Evolutionary conservation across 2,888 invertebrate genomes (phyloP), one percentile per base, ranked within the genome.

Genomic region (Mimumesa dahlbomi): DNA sequence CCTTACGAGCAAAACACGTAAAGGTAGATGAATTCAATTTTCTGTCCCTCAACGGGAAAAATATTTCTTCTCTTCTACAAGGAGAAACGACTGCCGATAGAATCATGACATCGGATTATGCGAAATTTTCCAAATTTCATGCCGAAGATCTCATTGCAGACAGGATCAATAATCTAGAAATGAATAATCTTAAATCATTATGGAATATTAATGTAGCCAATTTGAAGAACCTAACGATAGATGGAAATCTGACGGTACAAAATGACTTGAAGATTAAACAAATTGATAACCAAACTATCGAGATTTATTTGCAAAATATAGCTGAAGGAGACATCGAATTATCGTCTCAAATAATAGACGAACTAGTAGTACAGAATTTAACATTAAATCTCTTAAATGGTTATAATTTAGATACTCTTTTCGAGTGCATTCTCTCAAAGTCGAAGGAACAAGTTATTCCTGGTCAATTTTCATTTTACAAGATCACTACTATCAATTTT

Each of bases 191-290:
- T 5, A 11, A 6, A 1, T 57, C 16, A 0, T 45, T 70, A 19
- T 52, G 11, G 0, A 16, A 71, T 45, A 19, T 53, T 18, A 36
- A 22, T n/a, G 52, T 14, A 14, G 49, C 19, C 1, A 45, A 57
- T 11, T n/a, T 53, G 19, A 49, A 59, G 5, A n/a, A 65, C 11
- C 29, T 87, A 7, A 58, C 77, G 0, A 72, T 88, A 38, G 78
- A 82, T 1, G 86, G 82, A 2, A 77, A 84, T 29, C 36, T 87
- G 2, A 61, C 57, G 19, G 63, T 88, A 11, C 65, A 69, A 9
- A 61, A 53, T 2, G 52, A 72, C 25, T 58, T 85, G 2, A 38
- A 57, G 21, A 62, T 81, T 0, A 21, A 31, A 2, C 52, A 25
- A 29, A 83, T 87, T 16, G 82, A 82, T 19, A 43, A 66, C 5